phyloP scores from a whole-genome alignment of 2,113 vertebrate species.

The Phyllopteryx taeniolatus region DNA sequence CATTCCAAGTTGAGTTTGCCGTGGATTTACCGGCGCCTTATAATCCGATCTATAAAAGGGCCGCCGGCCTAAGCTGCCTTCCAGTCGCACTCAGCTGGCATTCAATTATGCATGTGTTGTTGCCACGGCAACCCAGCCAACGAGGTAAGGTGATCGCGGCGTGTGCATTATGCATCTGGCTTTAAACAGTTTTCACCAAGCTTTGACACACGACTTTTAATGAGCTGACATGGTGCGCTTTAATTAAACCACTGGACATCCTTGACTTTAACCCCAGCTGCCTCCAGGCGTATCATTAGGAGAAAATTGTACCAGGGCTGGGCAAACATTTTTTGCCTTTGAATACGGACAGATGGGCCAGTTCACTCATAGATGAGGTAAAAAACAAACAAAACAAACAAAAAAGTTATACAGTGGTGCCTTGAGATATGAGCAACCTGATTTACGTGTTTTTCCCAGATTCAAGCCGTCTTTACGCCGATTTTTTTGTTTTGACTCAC shows the following conservation, averaged over 20 bases:
- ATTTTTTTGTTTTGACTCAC: too few species aligned
- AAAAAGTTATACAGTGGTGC: too few species aligned
- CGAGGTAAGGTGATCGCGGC: conserved; percentile 82
- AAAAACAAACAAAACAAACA: not conserved
- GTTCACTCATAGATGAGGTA: not conserved
- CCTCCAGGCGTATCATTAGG: not conserved
- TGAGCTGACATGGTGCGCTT: conserved; percentile 28
- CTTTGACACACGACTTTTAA: conserved; percentile 54
- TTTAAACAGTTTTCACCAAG: conserved; percentile 68
- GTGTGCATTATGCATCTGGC: conserved; percentile 80
- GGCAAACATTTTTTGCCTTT: not conserved
- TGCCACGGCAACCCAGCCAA: conserved; percentile 86
- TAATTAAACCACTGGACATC: conserved; percentile 27
- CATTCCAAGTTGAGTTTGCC: conserved; percentile 49
- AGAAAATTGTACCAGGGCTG: not conserved
- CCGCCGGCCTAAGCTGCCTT: conserved; percentile 70
- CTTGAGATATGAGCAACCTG: too few species aligned
- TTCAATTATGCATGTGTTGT: conserved; percentile 88
- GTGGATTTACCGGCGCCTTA: conserved; percentile 52
- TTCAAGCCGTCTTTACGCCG: too few species aligned
- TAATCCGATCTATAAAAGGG: conserved; percentile 66
- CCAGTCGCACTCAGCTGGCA: conserved; percentile 56
- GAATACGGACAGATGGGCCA: not conserved
- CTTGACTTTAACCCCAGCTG: not conserved
- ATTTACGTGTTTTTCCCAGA: too few species aligned